Evolutionary conservation across 2,888 invertebrate species (phyloP).

Genomic region (Calameuta pallipes): DNA sequence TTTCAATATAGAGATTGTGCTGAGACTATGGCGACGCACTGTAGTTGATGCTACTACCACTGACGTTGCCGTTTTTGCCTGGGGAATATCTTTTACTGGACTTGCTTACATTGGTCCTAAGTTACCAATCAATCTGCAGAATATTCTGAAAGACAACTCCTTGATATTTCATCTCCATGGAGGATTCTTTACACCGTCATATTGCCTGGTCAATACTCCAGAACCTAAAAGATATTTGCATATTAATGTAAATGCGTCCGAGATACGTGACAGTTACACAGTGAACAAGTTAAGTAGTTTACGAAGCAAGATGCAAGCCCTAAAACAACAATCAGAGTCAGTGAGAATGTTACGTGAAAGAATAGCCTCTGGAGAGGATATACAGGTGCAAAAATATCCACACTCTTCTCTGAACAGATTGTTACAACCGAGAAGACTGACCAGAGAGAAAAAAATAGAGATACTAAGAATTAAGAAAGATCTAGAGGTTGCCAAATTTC

Average conservation of each 20-base stretch:
- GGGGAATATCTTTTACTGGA: slow-evolving; percentile 89
- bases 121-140: slow-evolving; percentile 74
- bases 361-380: slow-evolving; percentile 66
- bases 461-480: slow-evolving; percentile 75
- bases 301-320: slow-evolving; percentile 69
- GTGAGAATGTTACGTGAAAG: slow-evolving; percentile 65
- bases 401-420: slow-evolving; percentile 57
- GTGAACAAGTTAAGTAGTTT: slow-evolving; percentile 75
- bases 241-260: slow-evolving; percentile 58
- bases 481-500: slow-evolving; percentile 78
- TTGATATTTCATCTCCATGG: slow-evolving; percentile 90
- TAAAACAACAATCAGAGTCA: slow-evolving; percentile 76
- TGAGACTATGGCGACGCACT: slow-evolving; percentile 59
- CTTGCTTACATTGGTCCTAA: slow-evolving; percentile 81
- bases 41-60: slow-evolving; percentile 54
- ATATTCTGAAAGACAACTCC: slow-evolving; percentile 77
- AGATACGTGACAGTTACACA: slow-evolving; percentile 80
- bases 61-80: slow-evolving; percentile 78
- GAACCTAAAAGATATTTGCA: slow-evolving; percentile 58
- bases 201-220: slow-evolving; percentile 62
- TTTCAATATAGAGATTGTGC: slow-evolving; percentile 51
- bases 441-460: slow-evolving; percentile 74
- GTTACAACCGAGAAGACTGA: slow-evolving; percentile 68
- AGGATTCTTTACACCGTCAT: slow-evolving; percentile 80
- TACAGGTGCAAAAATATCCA: slow-evolving; percentile 53